Evolutionary conservation across 2,113 vertebrate genomes (phyloP).

Genomic region (Astur gentilis): DNA sequence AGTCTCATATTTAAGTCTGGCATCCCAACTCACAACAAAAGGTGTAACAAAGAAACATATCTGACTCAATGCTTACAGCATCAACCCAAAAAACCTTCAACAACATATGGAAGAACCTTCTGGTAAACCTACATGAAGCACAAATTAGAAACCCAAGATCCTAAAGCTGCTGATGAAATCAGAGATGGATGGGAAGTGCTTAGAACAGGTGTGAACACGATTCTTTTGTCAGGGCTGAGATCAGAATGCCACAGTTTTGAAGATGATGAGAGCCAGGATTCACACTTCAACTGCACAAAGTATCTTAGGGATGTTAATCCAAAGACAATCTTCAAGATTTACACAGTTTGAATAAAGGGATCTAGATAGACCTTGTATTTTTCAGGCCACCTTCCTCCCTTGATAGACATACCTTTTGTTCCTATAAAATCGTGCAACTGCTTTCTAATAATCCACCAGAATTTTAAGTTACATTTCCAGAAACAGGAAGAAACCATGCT

Average conservation of each 20-base stretch:
- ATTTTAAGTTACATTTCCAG: background rate
- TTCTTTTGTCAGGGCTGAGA: background rate
- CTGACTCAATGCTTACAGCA: background rate
- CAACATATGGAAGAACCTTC: background rate
- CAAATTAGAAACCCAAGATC: background rate
- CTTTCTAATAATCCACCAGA: background rate
- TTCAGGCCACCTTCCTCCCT: background rate
- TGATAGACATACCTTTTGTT: background rate
- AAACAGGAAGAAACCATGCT: background rate
- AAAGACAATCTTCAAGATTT: background rate
- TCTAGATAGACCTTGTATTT: background rate
- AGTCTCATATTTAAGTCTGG: conserved; percentile 59
- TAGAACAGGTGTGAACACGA: background rate
- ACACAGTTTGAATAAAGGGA: background rate
- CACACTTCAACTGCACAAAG: background rate
- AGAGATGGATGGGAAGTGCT: background rate
- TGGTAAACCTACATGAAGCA: background rate
- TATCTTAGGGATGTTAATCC: background rate
- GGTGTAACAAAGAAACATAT: background rate
- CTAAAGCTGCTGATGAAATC: background rate
- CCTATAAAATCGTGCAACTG: background rate
- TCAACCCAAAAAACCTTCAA: background rate
- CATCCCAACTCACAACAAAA: conserved; percentile 50
- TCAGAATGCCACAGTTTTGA: background rate
- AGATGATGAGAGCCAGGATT: background rate